Evolutionary conservation across 1,140 invertebrate genomes (phyloP).

Genomic region (Drosophila subpulchrella): DNA sequence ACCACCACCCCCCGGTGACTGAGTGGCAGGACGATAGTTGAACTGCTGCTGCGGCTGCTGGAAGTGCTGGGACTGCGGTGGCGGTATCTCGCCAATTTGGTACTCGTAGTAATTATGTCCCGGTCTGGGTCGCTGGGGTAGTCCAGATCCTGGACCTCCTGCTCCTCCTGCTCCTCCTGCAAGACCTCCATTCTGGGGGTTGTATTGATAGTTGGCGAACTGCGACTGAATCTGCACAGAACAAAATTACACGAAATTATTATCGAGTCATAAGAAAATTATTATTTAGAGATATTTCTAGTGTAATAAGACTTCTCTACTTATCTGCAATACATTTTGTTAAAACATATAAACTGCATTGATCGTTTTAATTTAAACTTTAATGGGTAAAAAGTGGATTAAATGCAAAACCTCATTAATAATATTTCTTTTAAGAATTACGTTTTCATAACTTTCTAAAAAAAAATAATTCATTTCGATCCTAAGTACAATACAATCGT

Average conservation of each 20-base stretch:
- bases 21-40: conserved; percentile 71
- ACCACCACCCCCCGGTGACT: conserved; percentile 14
- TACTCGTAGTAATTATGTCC: conserved; percentile 81
- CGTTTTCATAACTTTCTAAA: no score
- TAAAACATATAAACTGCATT: no score
- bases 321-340: no score
- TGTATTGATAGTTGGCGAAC: conserved; percentile 52
- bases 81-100: conserved; percentile 80
- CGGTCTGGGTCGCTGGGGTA: conserved; percentile 51
- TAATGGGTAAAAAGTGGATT: no score
- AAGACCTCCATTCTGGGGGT: conserved; percentile 25
- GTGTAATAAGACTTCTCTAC: no score
- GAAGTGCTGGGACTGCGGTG: conserved; percentile 48
- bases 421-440: no score
- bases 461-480: no score
- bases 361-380: no score
- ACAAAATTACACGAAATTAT: background rate
- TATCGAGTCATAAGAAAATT: background rate
- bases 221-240: conserved; percentile 15
- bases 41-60: conserved; percentile 60
- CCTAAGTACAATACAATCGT: no score
- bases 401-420: no score
- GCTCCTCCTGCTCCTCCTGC: background rate
- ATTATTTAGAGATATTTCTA: background rate
- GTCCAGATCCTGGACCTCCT: conserved; percentile 16